phyloP scores from a whole-genome alignment of 2,888 invertebrate species.

The Lydus trimaculatus region DNA sequence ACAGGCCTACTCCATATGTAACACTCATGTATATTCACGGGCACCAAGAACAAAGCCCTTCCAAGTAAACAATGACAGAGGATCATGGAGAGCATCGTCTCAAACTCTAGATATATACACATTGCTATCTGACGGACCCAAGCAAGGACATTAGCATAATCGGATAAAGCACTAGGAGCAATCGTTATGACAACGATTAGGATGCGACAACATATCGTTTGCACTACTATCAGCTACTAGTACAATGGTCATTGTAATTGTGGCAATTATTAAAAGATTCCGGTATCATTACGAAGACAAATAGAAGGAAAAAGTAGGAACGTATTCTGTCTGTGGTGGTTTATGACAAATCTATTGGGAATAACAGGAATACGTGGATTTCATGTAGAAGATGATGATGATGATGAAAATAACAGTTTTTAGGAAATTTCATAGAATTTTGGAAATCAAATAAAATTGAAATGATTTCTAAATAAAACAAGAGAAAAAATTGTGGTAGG shows the following conservation, averaged over 20 bases:
- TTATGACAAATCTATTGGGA: too few species aligned
- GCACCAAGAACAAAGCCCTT: conserved; percentile 56
- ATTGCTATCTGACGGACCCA: conserved; percentile 58
- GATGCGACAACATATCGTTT: conserved; percentile 44
- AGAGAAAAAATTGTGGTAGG: not conserved
- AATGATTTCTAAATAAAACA: conserved; percentile 22
- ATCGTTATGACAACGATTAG: conserved; percentile 57
- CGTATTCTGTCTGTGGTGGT: too few species aligned
- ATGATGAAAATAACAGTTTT: not conserved
- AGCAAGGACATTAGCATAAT: conserved; percentile 59
- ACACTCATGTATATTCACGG: conserved; percentile 61
- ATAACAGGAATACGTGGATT: too few species aligned
- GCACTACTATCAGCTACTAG: not conserved
- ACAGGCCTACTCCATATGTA: conserved; percentile 61
- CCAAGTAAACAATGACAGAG: conserved; percentile 58
- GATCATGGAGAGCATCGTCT: conserved; percentile 32
- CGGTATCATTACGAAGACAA: conserved; percentile 22
- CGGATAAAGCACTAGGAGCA: conserved; percentile 56
- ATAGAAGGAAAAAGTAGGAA: too few species aligned
- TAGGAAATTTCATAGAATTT: too few species aligned
- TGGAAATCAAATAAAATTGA: conserved; percentile 20
- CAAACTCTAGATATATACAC: too few species aligned
- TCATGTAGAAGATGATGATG: too few species aligned
- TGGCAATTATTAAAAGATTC: conserved; percentile 22
- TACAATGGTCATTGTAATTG: conserved; percentile 48